Evolutionary conservation across 2,888 invertebrate genomes (phyloP), one percentile per base, ranked within the genome.

Genomic region (Adelognathus sp.): DNA sequence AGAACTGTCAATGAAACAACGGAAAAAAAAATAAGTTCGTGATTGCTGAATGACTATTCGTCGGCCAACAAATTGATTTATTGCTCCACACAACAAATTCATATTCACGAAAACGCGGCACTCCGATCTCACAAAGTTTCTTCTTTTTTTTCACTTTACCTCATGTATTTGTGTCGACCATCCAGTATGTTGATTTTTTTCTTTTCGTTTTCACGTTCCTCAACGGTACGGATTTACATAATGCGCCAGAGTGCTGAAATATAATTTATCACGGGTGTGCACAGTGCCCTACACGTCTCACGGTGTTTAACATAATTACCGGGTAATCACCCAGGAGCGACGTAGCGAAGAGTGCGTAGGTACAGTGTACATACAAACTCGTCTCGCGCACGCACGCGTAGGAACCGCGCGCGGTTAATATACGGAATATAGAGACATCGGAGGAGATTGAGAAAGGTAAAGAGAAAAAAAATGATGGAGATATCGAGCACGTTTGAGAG

Each of bases 281-380:
- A 36, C 50, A 27, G 24, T 36, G 46, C 41, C 52, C 46, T 39
- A 11, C 71, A 36, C 54, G 61, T 77, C 76, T 54, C 76, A 77
- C 72, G 76, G 72, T 77, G 54, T 72, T 77, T 77, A 77, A 67
- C 72, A 77, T 77, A 77, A 77, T 77, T 77, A 61, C 76, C 76
- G 61, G 31, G 76, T 72, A 54, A 72, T 77, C 72, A 77, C 67
- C n/a, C 52, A 39, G 24, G 24, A 11, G 44, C 24, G 27, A 31
- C 18, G n/a, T 18, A 44, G 33, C 18, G 36, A n/a, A 64, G 41
- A 61, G 66, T 66, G 58, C 66, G 60, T 39, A 27, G 18, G 14
- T 50, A 21, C 44, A 44, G 18, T 18, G 44, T 27, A 29, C 27
- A 41, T 36, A 60, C 29, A 39, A 21, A 56, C 36, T 11, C 0